phyloP scores from a whole-genome alignment of 2,888 invertebrate genomes.

The Cerastis leucographa region DNA sequence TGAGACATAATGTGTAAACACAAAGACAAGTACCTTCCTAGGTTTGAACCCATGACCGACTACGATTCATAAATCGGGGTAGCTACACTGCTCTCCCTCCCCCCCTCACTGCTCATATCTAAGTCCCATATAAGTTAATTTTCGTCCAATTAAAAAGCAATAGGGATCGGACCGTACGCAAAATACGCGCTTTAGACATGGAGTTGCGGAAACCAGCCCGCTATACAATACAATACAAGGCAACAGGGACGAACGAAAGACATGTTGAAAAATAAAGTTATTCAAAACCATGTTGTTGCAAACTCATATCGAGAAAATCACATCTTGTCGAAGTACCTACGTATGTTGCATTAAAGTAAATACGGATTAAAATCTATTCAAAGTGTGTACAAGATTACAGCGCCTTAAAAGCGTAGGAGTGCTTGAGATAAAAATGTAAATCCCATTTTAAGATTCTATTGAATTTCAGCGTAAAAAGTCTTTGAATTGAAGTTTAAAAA shows the following conservation, averaged over 20 bases:
- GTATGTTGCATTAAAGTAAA: constrained; percentile 8
- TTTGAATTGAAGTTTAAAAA: constrained; percentile 53
- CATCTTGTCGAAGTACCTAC: constrained; percentile 9
- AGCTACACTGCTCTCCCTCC: not conserved
- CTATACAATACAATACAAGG: too few species aligned
- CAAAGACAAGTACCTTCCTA: not conserved
- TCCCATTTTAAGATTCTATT: constrained; percentile 59
- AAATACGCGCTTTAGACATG: too few species aligned
- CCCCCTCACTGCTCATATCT: not conserved
- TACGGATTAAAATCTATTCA: constrained; percentile 44
- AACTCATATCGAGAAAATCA: constrained; percentile 21
- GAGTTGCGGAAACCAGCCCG: too few species aligned
- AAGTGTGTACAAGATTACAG: constrained; percentile 31
- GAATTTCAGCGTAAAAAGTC: constrained; percentile 55
- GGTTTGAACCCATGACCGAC: not conserved
- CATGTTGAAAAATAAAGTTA: not conserved
- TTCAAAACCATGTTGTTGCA: not conserved
- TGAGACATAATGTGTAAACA: too few species aligned
- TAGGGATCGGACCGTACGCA: too few species aligned
- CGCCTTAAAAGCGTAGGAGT: constrained; percentile 34
- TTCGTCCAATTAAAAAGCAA: not conserved
- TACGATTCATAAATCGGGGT: not conserved
- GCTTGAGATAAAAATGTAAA: constrained; percentile 63
- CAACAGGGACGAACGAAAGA: not conserved
- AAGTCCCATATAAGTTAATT: not conserved